These are phyloP conservation scores for Hermaeophaga mercurialis DNA, from an alignment of 2,888 invertebrate species.

Conservation along the genomic window DNA sequence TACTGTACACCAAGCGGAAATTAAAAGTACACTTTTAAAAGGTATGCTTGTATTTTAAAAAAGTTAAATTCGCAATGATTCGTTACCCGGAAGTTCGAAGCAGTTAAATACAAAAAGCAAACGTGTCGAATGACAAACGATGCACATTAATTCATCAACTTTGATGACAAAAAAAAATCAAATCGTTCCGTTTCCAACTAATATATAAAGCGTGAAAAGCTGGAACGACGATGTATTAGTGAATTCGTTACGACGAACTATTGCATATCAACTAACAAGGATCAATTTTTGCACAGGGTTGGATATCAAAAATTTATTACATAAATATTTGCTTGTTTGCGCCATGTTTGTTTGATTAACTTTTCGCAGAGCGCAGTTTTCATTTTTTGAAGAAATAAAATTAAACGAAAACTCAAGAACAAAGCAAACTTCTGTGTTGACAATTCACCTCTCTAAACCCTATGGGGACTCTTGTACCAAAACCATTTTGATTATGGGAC, in stretches of 20 bases:
- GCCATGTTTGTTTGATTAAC: no score
- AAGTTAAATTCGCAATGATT: background rate
- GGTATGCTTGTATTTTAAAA: background rate
- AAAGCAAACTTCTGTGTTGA: no score
- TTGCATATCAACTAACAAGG: constrained; percentile 4
- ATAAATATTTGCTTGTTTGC: no score
- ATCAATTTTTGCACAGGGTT: background rate
- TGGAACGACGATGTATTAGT: background rate
- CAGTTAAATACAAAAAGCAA: background rate
- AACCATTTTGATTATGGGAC: no score
- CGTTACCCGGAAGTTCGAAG: background rate
- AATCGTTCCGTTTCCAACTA: background rate
- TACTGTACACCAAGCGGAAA: no score
- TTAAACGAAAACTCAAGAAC: no score
- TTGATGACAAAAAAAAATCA: background rate
- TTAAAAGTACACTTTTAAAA: background rate
- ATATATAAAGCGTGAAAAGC: background rate
- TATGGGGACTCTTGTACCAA: no score
- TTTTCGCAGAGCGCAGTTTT: no score
- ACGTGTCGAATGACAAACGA: constrained; percentile 3
- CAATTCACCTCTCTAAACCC: no score
- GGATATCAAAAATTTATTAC: no score
- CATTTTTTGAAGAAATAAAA: no score
- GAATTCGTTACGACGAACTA: constrained; percentile 3
- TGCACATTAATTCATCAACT: constrained; percentile 3